Conservation (phyloP, 2,888 invertebrate genomes). For the Acronicta leporina region DNA sequence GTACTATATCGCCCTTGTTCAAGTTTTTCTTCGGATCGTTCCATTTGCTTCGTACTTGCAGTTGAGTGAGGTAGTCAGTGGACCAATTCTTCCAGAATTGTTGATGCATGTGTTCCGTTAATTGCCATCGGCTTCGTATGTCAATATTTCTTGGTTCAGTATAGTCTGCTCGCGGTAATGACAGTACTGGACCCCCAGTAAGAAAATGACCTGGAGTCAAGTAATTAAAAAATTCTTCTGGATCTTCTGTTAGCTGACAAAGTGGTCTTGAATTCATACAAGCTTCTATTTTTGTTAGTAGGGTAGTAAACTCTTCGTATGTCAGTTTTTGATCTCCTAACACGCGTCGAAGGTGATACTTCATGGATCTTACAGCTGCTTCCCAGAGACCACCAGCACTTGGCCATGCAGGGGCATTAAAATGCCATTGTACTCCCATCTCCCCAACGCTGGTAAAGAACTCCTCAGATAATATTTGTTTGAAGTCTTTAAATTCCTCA, state of each 20-base stretch:
- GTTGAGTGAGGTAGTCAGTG: conserved; percentile 15
- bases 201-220: too few relatives aligned
- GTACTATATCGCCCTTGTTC: conserved; percentile 9
- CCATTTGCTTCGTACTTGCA: conserved; percentile 23
- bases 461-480: background rate
- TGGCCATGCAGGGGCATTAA: conserved; percentile 8
- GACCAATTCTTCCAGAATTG: background rate
- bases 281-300: conserved; percentile 18
- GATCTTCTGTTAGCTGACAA: conserved; percentile 39
- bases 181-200: conserved; percentile 11
- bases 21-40: conserved; percentile 20
- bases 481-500: conserved; percentile 2
- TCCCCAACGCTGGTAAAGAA: conserved; percentile 1
- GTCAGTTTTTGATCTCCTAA: conserved; percentile 14
- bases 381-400: conserved; percentile 14
- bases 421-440: background rate
- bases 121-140: conserved; percentile 11
- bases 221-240: conserved; percentile 7
- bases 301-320: conserved; percentile 2
- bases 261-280: conserved; percentile 44
- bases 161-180: conserved; percentile 13
- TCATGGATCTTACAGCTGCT: conserved; percentile 12
- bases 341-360: conserved; percentile 8
- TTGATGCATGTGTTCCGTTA: conserved; percentile 1
- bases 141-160: conserved; percentile 1